A percentile compares a stretch with the other conserved stretches of the same genome.
phyloP scores from a whole-genome alignment of 2,113 vertebrate species.

The Protobothrops flavoviridis region DNA sequence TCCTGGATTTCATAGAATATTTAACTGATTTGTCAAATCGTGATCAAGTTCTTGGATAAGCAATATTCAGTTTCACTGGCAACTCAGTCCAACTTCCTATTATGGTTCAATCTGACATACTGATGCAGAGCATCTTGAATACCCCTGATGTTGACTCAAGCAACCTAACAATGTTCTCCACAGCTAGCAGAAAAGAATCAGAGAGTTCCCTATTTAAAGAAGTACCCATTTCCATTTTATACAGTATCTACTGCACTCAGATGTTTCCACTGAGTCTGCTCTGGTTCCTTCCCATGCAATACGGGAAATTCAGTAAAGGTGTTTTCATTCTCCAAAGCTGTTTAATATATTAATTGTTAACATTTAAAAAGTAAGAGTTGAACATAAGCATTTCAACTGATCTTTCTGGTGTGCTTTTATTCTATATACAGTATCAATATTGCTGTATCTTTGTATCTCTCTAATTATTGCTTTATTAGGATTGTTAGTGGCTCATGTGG shows the following conservation, averaged over 20 bases:
- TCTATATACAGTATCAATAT: too few relatives aligned
- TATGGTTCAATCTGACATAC: background rate
- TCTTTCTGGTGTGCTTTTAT: background rate
- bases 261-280: background rate
- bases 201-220: background rate
- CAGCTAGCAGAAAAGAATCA: background rate
- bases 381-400: background rate
- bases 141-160: background rate
- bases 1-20: background rate
- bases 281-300: background rate
- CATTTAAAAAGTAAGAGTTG: background rate
- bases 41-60: background rate
- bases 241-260: background rate
- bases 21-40: background rate
- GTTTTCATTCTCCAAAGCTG: background rate
- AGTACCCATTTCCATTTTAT: background rate
- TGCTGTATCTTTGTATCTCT: background rate
- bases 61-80: background rate
- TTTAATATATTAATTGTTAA: background rate
- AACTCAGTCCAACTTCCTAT: background rate
- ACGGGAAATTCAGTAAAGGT: too few relatives aligned
- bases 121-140: background rate
- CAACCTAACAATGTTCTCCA: background rate
- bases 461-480: background rate
- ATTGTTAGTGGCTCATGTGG: too few relatives aligned